Base-by-base conservation (phyloP, 2,888 invertebrate genomes). In the Phyllotreta cruciferae region DNA sequence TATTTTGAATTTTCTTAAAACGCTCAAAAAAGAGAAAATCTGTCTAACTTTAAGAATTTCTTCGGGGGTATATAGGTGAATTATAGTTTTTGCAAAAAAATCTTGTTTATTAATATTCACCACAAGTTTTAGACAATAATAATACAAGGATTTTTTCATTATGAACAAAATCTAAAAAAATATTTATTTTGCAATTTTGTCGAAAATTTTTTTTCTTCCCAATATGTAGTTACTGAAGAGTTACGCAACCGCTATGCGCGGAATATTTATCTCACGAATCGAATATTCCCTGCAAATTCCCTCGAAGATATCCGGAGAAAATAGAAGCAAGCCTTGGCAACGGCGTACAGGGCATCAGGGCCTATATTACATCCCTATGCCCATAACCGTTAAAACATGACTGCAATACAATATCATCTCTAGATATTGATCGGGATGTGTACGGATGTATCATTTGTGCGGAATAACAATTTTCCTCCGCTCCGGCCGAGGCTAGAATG, bases 331-430 rank as follows among this genome's bases (percentile, higher is more conserved):
- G 11, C 52, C 52, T 10, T 52, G 13, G 52, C 52, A 52, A 52
- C 52, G 11, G 14, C 24, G 37, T 7, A 49, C 47, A 34, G 47
- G 47, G 35, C 49, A 49, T 49, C 49, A 64, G 56, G 55, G 52
- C 53, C 56, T 58, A 67, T 69, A 61, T 63, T 62, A 67, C 60
- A 58, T 56, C 44, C 52, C 41, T 56, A 64, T 60, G 64, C 62
- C 67, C 56, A 69, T 67, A 69, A 67, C 69, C 63, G 69, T 66
- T 67, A 64, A 64, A 67, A 66, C 67, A 67, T 69, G 69, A 67
- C 67, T 69, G 66, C 66, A 69, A 69, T 69, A 67, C 69, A 67
- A 67, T 66, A 69, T 69, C 69, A 66, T 69, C 67, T 67, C 63
- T 56, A 63, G 67, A 61, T 69, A 69, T 69, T 64, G 69, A 69